These are phyloP conservation scores for Polyodon spathula DNA, from an alignment of 2,113 vertebrate genomes.

Conservation along the genomic window DNA sequence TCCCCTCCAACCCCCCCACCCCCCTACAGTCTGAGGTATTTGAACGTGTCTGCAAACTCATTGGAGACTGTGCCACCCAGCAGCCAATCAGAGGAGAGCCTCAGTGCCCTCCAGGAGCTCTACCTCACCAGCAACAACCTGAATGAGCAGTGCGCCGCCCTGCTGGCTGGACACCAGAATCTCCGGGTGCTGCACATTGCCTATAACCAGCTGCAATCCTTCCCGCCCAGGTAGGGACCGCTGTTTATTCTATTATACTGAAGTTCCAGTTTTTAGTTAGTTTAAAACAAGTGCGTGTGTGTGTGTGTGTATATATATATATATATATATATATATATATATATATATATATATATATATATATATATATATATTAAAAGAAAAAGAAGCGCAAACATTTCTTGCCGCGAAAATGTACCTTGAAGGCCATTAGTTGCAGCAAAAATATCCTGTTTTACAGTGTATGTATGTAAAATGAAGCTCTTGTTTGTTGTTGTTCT, in stretches of 20 bases:
- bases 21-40: slow-evolving; percentile 75
- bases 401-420: too few relatives aligned
- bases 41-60: slow-evolving; percentile 85
- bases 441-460: too few relatives aligned
- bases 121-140: slow-evolving; percentile 82
- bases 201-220: slow-evolving; percentile 82
- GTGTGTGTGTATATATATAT: background rate
- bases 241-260: too few relatives aligned
- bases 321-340: too few relatives aligned
- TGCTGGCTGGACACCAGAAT: slow-evolving; percentile 74
- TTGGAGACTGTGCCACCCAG: slow-evolving; percentile 79
- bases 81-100: slow-evolving; percentile 72
- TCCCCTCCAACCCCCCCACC: slow-evolving; percentile 17
- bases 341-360: too few relatives aligned
- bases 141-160: slow-evolving; percentile 74
- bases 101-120: slow-evolving; percentile 83
- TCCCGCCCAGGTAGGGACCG: slow-evolving; percentile 76
- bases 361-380: too few relatives aligned
- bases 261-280: background rate
- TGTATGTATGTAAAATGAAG: background rate
- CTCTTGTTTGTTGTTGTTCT: slow-evolving; percentile 33
- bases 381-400: too few relatives aligned
- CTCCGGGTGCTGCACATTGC: slow-evolving; percentile 83
- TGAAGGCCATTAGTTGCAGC: too few relatives aligned
- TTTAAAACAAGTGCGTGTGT: background rate